These are phyloP conservation scores for Drosophila lowei DNA, from an alignment of 1,140 invertebrate genomes.

Conservation along the genomic window DNA sequence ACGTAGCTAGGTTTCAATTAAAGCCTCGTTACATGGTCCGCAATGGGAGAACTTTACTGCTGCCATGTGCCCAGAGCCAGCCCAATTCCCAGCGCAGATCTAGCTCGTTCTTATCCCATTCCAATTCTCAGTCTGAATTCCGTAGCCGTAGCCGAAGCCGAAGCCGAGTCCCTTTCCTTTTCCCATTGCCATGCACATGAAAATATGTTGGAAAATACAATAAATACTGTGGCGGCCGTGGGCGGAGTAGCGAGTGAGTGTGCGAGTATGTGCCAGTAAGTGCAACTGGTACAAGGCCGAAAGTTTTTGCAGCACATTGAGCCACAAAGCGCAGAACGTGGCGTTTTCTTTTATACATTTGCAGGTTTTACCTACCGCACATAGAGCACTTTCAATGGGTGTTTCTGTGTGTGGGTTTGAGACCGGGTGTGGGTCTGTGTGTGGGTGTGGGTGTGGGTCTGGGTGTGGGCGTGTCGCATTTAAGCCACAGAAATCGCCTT, in stretches of 20 bases:
- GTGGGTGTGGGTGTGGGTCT: conserved; percentile 21
- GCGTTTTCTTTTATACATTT: conserved; percentile 74
- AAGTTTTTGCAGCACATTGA: conserved; percentile 69
- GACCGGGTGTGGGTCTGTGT: conserved; percentile 36
- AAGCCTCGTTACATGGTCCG: conserved; percentile 60
- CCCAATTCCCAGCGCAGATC: too few species aligned
- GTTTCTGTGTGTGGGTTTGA: conserved; percentile 17
- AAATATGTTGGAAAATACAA: conserved; percentile 70
- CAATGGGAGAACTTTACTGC: conserved; percentile 47
- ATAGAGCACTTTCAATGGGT: conserved; percentile 40
- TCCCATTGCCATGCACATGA: conserved; percentile 29
- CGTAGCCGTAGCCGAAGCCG: background rate
- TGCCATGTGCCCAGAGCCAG: conserved; percentile 22
- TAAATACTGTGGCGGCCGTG: conserved; percentile 38
- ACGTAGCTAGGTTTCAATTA: conserved; percentile 66
- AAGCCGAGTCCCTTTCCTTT: conserved; percentile 27
- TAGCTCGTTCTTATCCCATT: too few species aligned
- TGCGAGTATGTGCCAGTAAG: conserved; percentile 41
- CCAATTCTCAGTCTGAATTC: conserved; percentile 12
- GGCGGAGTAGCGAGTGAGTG: conserved; percentile 2
- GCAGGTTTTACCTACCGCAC: conserved; percentile 52
- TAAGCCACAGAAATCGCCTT: conserved; percentile 73
- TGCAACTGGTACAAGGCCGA: conserved; percentile 79
- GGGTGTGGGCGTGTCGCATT: conserved; percentile 68
- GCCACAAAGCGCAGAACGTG: conserved; percentile 75